Conservation (phyloP, 2,888 invertebrate species). For the Lymantria dispar region DNA sequence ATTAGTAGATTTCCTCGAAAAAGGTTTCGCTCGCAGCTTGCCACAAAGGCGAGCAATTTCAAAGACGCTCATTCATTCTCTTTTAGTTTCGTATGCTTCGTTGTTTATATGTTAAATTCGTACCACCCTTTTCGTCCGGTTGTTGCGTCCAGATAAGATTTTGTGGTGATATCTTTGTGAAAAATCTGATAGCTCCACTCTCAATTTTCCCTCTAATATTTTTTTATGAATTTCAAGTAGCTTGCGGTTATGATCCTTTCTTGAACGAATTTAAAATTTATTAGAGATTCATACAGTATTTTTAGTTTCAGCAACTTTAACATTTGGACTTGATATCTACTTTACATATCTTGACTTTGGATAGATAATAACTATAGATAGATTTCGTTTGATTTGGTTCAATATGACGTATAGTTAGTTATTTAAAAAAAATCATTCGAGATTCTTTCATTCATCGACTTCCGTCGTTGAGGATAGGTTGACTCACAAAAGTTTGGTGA, state of each 20-base stretch:
- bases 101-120: slow-evolving; percentile 59
- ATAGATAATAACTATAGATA: too few relatives aligned
- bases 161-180: slow-evolving; percentile 40
- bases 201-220: slow-evolving; percentile 47
- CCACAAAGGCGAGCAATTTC: slow-evolving; percentile 57
- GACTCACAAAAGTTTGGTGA: too few relatives aligned
- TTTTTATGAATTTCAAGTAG: slow-evolving; percentile 56
- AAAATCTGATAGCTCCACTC: slow-evolving; percentile 40
- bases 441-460: too few relatives aligned
- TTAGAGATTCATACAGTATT: too few relatives aligned
- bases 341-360: too few relatives aligned
- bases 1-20: slow-evolving; percentile 64
- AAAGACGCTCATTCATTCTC: slow-evolving; percentile 52
- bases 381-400: too few relatives aligned
- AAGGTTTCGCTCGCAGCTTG: slow-evolving; percentile 45
- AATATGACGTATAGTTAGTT: too few relatives aligned
- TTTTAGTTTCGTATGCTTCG: slow-evolving; percentile 50
- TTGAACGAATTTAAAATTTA: slow-evolving; percentile 20
- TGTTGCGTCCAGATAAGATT: slow-evolving; percentile 46
- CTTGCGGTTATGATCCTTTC: slow-evolving; percentile 24
- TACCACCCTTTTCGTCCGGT: slow-evolving; percentile 51
- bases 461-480: too few relatives aligned
- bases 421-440: too few relatives aligned
- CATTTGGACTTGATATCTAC: background rate
- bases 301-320: background rate